Evolutionary conservation across 2,888 invertebrate species (phyloP).

Genomic region (Apamea epomidion): DNA sequence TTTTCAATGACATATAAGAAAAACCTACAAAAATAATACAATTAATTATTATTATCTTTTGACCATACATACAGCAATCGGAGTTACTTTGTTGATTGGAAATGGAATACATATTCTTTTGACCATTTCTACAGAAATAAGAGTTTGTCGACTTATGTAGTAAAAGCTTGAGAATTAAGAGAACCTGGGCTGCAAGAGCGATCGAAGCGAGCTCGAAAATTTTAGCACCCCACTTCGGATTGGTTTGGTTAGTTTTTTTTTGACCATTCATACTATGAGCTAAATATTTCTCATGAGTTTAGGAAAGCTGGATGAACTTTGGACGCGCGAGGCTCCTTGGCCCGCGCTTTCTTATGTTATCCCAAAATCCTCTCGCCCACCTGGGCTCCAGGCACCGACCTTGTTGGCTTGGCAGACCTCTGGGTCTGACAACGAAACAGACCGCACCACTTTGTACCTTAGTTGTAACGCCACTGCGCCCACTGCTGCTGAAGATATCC

Average conservation of each 20-base stretch:
- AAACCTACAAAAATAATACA: not conserved
- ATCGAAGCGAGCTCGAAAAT: not conserved
- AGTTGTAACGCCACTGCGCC: not conserved
- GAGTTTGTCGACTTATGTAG: not conserved
- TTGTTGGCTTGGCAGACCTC: not conserved
- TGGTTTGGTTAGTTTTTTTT: not conserved
- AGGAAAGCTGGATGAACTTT: not conserved
- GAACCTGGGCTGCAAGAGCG: not conserved
- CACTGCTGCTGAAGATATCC: not conserved
- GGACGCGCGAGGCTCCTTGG: not conserved
- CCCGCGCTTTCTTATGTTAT: not conserved
- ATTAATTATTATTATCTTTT: not conserved
- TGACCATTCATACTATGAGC: not conserved
- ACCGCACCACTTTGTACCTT: not conserved
- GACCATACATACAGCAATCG: not conserved
- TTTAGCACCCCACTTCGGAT: not conserved
- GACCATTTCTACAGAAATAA: not conserved
- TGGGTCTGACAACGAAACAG: not conserved
- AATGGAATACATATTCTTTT: not conserved
- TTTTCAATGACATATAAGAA: not conserved
- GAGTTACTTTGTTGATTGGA: not conserved
- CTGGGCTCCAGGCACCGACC: no score
- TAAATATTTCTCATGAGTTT: not conserved
- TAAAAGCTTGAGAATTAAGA: not conserved
- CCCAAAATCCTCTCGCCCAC: not conserved